Conservation (phyloP, 2,888 invertebrate genomes). For the Sarcophaga subvicina region DNA sequence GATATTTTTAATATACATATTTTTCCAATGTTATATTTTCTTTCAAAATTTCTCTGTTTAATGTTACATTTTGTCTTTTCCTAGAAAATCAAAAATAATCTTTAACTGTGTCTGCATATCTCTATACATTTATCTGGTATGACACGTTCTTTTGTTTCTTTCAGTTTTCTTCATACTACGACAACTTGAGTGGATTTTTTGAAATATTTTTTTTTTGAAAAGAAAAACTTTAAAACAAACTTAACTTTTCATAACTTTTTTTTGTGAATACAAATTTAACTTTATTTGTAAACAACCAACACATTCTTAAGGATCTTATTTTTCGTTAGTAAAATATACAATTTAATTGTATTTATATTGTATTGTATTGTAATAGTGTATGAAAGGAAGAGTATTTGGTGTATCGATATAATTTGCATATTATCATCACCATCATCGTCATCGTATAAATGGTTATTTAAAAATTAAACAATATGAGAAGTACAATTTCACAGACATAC, state of each 20-base stretch:
- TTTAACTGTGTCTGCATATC: not conserved
- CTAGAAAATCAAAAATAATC: no score
- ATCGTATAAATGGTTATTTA: slow-evolving; percentile 15
- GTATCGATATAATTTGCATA: slow-evolving; percentile 37
- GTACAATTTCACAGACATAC: not conserved
- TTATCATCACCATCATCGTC: not conserved
- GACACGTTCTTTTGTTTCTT: not conserved
- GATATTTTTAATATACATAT: no score
- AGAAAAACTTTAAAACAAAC: not conserved
- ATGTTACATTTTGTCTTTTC: no score
- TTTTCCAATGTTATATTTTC: no score
- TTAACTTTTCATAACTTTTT: not conserved
- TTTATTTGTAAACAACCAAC: not conserved
- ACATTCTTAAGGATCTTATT: not conserved
- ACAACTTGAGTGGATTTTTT: not conserved
- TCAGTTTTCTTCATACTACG: no score
- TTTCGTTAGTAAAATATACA: not conserved
- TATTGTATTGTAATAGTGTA: not conserved
- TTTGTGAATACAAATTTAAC: not conserved
- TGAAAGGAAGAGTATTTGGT: not conserved
- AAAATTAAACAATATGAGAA: slow-evolving; percentile 19
- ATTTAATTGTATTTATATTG: not conserved
- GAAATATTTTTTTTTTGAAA: not conserved
- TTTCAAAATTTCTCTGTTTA: no score
- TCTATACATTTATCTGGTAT: not conserved